These are phyloP conservation scores for Cotesia glomerata DNA, from an alignment of 1,140 invertebrate species.

Conservation along the genomic window DNA sequence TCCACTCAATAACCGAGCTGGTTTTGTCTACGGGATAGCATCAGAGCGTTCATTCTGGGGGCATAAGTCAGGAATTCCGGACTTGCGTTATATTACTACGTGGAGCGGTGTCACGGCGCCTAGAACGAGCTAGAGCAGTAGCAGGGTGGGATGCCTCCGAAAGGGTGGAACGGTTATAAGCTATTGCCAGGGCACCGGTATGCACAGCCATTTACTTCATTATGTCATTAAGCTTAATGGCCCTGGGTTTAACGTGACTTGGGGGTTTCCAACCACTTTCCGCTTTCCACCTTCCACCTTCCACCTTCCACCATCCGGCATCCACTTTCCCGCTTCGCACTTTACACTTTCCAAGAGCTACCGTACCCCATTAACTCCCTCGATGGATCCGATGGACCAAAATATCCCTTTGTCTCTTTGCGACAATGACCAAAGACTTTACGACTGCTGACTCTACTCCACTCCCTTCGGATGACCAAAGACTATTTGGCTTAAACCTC, in stretches of 20 bases:
- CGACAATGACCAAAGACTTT: slow-evolving; percentile 57
- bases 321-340: too few relatives aligned
- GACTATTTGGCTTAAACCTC: slow-evolving; percentile 36
- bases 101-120: too few relatives aligned
- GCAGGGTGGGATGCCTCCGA: background rate
- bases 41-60: slow-evolving; percentile 11
- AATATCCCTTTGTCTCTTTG: background rate
- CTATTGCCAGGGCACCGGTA: slow-evolving; percentile 55
- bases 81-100: slow-evolving; percentile 60
- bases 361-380: background rate
- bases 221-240: slow-evolving; percentile 67
- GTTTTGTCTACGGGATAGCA: too few relatives aligned
- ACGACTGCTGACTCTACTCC: slow-evolving; percentile 28
- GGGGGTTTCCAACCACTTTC: slow-evolving; percentile 61
- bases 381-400: slow-evolving; percentile 5
- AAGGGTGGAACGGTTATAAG: slow-evolving; percentile 52
- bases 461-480: slow-evolving; percentile 37
- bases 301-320: too few relatives aligned
- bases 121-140: slow-evolving; percentile 38
- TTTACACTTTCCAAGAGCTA: too few relatives aligned
- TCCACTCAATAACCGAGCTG: too few relatives aligned
- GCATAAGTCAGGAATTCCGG: slow-evolving; percentile 64
- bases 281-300: too few relatives aligned
- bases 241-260: slow-evolving; percentile 59
- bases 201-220: slow-evolving; percentile 66